Percentiles rank a stretch among this genome's conserved stretches.
phyloP scores from a whole-genome alignment of 1,140 invertebrate species.

The Camponotus pennsylvanicus region DNA sequence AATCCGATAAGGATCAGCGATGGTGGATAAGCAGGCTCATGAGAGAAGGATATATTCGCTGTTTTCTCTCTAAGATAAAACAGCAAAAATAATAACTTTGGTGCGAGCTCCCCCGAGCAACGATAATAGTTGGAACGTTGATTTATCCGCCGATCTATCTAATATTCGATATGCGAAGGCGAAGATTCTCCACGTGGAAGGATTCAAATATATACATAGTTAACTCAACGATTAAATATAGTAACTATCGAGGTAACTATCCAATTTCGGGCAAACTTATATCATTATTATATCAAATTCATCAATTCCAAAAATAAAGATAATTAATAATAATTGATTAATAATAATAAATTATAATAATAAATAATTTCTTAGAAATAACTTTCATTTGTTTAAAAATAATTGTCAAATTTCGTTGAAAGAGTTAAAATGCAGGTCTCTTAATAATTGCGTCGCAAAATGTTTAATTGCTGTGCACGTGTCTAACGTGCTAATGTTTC shows the following conservation, averaged over 20 bases:
- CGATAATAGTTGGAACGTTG: not conserved
- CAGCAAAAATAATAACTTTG: constrained; percentile 19
- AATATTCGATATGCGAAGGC: not conserved
- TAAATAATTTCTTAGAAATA: constrained; percentile 2
- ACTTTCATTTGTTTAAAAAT: constrained; percentile 18
- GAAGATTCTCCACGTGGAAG: constrained; percentile 14
- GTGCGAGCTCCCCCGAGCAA: not conserved
- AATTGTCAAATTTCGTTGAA: not conserved
- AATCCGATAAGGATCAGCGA: constrained; percentile 28
- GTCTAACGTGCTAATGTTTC: too few species aligned
- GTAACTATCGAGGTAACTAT: not conserved
- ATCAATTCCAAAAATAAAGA: not conserved
- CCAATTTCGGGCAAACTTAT: not conserved
- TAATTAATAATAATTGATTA: too few species aligned
- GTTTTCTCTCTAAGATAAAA: not conserved
- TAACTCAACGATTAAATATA: not conserved
- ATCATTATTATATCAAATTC: constrained; percentile 6
- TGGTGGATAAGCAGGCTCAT: constrained; percentile 28
- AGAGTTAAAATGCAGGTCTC: not conserved
- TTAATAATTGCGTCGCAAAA: not conserved
- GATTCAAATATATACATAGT: constrained; percentile 20
- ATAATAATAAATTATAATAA: too few species aligned
- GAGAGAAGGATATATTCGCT: constrained; percentile 21
- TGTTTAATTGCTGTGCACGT: not conserved
- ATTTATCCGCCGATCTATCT: constrained; percentile 10